These are phyloP conservation scores for Caenorhabditis panamensis DNA, from an alignment of 2,888 invertebrate species.

Conservation along the genomic window DNA sequence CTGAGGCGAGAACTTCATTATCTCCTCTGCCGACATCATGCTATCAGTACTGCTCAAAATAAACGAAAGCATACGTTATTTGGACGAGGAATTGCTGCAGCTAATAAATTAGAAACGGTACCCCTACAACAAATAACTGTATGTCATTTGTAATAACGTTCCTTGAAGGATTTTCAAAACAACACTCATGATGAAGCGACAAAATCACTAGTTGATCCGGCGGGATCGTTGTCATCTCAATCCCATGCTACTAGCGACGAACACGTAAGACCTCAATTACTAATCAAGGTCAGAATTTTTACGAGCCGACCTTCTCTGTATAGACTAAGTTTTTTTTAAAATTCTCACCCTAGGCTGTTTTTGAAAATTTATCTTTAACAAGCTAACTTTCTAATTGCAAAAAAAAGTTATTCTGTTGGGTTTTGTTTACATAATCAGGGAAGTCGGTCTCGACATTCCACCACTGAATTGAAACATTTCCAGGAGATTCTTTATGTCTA, in stretches of 20 bases:
- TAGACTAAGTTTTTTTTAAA: not conserved
- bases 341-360: no score
- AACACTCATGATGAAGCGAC: conserved; percentile 54
- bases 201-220: conserved; percentile 53
- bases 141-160: no score
- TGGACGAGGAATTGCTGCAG: conserved; percentile 41
- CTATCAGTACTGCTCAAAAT: conserved; percentile 60
- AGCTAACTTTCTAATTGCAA: no score
- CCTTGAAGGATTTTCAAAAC: conserved; percentile 44
- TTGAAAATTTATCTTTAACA: no score
- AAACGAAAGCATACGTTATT: conserved; percentile 63
- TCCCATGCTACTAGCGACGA: conserved; percentile 58
- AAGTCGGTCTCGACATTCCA: conserved; percentile 23
- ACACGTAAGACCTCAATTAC: conserved; percentile 59
- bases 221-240: conserved; percentile 52
- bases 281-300: conserved; percentile 56
- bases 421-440: not conserved
- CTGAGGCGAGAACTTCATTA: conserved; percentile 76
- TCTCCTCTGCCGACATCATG: conserved; percentile 71
- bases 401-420: not conserved
- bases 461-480: conserved; percentile 16
- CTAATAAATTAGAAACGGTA: conserved; percentile 50
- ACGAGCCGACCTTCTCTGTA: conserved; percentile 16
- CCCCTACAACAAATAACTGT: not conserved
- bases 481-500: conserved; percentile 64